Percentiles rank a stretch among this genome's conserved stretches.
phyloP scores from a whole-genome alignment of 2,888 invertebrate genomes.

The Diachrysia chrysitis region DNA sequence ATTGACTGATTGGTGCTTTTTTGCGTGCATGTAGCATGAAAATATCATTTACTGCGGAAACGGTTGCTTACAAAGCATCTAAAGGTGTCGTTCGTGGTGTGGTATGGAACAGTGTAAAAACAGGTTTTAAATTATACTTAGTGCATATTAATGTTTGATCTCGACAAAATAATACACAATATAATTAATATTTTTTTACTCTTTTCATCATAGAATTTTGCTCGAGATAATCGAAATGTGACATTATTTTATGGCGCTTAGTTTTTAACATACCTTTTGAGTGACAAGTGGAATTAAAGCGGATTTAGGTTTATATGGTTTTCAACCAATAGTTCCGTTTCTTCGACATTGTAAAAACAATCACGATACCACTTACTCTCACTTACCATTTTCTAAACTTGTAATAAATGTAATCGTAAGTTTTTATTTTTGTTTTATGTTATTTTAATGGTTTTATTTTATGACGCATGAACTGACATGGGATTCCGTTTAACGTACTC shows the following conservation, averaged over 20 bases:
- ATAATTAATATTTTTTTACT: too few species aligned
- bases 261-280: too few species aligned
- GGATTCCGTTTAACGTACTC: slow-evolving; percentile 26
- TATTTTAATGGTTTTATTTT: slow-evolving; percentile 40
- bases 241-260: too few species aligned
- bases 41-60: background rate
- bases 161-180: too few species aligned
- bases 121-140: too few species aligned
- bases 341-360: background rate
- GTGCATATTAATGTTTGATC: too few species aligned
- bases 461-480: slow-evolving; percentile 13
- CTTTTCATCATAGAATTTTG: too few species aligned
- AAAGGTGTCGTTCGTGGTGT: background rate
- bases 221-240: too few species aligned
- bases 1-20: slow-evolving; percentile 5
- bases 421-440: slow-evolving; percentile 40
- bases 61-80: background rate
- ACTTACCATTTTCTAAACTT: slow-evolving; percentile 29
- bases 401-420: slow-evolving; percentile 38
- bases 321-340: background rate
- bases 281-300: too few species aligned
- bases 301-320: too few species aligned
- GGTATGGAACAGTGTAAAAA: background rate
- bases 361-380: background rate
- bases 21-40: background rate